These are phyloP conservation scores for Xestia xanthographa DNA, from an alignment of 2,888 invertebrate species.

Conservation along the genomic window DNA sequence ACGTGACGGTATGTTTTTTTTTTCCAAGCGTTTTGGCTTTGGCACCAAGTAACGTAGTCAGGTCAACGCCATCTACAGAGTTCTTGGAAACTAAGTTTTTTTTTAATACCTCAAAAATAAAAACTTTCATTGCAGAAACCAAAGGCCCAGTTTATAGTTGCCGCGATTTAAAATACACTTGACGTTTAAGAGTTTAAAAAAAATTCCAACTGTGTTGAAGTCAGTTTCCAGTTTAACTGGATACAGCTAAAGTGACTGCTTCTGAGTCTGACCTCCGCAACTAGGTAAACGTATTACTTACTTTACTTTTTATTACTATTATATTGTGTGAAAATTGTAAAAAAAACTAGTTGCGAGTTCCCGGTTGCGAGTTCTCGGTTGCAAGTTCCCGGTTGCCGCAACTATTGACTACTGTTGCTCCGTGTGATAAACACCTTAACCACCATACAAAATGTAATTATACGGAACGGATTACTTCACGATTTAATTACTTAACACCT, in stretches of 20 bases:
- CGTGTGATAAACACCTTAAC: constrained; percentile 4
- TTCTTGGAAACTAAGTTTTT: no score
- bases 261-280: neutral
- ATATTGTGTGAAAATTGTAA: neutral
- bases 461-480: constrained; percentile 50
- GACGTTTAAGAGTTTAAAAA: no score
- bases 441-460: constrained; percentile 54
- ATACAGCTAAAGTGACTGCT: neutral
- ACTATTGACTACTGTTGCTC: neutral
- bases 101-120: no score
- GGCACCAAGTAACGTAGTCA: no score
- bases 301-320: no score
- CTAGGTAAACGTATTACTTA: neutral
- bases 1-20: no score
- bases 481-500: constrained; percentile 62
- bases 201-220: neutral
- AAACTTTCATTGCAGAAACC: neutral
- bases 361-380: neutral
- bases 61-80: no score
- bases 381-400: neutral
- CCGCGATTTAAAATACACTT: neutral
- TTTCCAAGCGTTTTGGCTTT: no score
- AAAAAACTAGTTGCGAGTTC: neutral
- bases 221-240: neutral
- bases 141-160: neutral